phyloP scores from a whole-genome alignment of 2,888 invertebrate genomes.

The Calliopum simillimum region DNA sequence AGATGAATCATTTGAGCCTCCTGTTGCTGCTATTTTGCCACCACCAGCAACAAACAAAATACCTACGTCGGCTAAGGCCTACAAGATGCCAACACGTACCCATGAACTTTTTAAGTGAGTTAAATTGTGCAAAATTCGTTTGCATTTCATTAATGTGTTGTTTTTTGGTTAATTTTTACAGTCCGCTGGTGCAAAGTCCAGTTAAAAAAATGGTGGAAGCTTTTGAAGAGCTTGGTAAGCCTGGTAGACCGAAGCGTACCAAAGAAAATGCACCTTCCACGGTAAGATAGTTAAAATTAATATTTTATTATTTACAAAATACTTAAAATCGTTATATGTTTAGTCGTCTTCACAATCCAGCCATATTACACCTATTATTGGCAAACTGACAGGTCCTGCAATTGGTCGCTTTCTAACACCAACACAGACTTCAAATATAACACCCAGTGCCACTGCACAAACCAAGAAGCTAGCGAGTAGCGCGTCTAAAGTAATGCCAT shows the following conservation, averaged over 20 bases:
- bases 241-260: conserved; percentile 52
- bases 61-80: conserved; percentile 48
- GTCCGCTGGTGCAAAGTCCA: conserved; percentile 72
- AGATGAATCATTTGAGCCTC: conserved; percentile 58
- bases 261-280: conserved; percentile 57
- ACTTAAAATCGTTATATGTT: conserved; percentile 12
- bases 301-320: neutral
- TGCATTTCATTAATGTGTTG: neutral
- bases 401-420: conserved; percentile 63
- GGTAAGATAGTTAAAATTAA: conserved; percentile 47
- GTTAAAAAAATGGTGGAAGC: conserved; percentile 74
- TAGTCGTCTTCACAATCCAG: conserved; percentile 35
- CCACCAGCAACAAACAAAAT: conserved; percentile 39
- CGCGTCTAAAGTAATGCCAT: conserved; percentile 57
- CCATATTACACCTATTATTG: conserved; percentile 58
- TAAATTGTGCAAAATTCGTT: neutral
- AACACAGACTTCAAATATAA: conserved; percentile 54
- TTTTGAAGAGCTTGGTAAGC: conserved; percentile 67
- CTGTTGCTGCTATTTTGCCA: conserved; percentile 31
- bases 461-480: conserved; percentile 60
- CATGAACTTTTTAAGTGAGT: conserved; percentile 65
- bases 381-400: conserved; percentile 51
- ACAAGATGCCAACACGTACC: conserved; percentile 59
- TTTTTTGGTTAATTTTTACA: conserved; percentile 61
- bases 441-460: conserved; percentile 45